Evolutionary conservation across 2,888 invertebrate species (phyloP).

Genomic region (Calameuta pallipes): DNA sequence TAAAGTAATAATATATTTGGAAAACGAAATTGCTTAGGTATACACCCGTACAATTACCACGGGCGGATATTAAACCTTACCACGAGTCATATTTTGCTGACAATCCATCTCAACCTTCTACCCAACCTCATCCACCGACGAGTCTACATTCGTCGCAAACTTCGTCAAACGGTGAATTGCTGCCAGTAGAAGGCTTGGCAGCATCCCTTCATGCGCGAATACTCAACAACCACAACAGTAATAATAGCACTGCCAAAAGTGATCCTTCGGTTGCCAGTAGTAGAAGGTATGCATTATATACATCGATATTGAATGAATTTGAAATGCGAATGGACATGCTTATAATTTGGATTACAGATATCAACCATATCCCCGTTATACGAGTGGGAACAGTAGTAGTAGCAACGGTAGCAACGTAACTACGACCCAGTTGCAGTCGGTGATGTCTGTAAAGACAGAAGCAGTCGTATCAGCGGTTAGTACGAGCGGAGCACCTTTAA

Average conservation of each 20-base stretch:
- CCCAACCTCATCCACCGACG: slow-evolving; percentile 56
- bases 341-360: slow-evolving; percentile 42
- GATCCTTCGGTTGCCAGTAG: slow-evolving; percentile 46
- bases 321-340: background rate
- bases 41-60: slow-evolving; percentile 72
- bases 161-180: slow-evolving; percentile 55
- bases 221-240: slow-evolving; percentile 71
- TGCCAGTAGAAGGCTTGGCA: slow-evolving; percentile 77
- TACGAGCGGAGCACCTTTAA: slow-evolving; percentile 68
- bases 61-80: slow-evolving; percentile 79
- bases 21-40: slow-evolving; percentile 54
- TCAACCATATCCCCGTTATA: slow-evolving; percentile 60
- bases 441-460: slow-evolving; percentile 56
- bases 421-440: slow-evolving; percentile 50
- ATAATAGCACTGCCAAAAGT: slow-evolving; percentile 48
- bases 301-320: slow-evolving; percentile 13
- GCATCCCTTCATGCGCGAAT: slow-evolving; percentile 86
- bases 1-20: background rate
- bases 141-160: slow-evolving; percentile 54
- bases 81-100: slow-evolving; percentile 78
- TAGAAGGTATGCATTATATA: slow-evolving; percentile 43
- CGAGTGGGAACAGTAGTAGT: slow-evolving; percentile 46
- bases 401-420: slow-evolving; percentile 38
- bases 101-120: slow-evolving; percentile 61
- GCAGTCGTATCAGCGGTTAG: slow-evolving; percentile 55